These are phyloP conservation scores for Amiota mariae DNA, from an alignment of 2,888 invertebrate genomes.

Conservation along the genomic window DNA sequence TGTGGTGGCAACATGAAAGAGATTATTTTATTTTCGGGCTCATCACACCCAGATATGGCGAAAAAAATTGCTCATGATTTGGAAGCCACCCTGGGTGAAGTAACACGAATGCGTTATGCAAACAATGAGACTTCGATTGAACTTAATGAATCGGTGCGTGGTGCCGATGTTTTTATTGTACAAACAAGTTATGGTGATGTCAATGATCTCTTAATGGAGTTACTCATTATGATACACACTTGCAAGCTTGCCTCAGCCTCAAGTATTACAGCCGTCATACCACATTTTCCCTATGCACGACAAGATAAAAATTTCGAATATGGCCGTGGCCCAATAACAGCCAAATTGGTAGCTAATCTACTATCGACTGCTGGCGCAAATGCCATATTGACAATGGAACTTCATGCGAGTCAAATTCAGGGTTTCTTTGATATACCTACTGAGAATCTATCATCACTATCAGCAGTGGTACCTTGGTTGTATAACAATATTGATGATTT, in stretches of 20 bases:
- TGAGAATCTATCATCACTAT: conserved; percentile 30
- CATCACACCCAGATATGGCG: background rate
- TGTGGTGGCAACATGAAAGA: background rate
- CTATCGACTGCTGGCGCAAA: conserved; percentile 30
- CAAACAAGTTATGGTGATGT: conserved; percentile 28
- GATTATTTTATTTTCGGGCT: background rate
- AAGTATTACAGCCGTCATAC: conserved; percentile 32
- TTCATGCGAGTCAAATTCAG: conserved; percentile 38
- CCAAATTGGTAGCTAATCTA: conserved; percentile 42
- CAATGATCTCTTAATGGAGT: conserved; percentile 37
- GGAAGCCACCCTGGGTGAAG: background rate
- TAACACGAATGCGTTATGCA: conserved; percentile 2
- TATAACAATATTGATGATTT: conserved; percentile 25
- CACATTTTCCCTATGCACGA: conserved; percentile 33
- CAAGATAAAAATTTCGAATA: conserved; percentile 33
- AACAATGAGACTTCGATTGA: background rate
- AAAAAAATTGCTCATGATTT: background rate
- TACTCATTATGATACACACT: conserved; percentile 36
- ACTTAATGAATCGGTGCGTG: background rate
- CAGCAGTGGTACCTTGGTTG: conserved; percentile 29
- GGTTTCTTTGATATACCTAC: conserved; percentile 43
- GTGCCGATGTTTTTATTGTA: conserved; percentile 34
- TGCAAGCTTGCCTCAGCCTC: conserved; percentile 35
- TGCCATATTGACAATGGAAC: conserved; percentile 33
- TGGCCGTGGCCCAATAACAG: conserved; percentile 32